Conservation (phyloP, 2,113 vertebrate species). For the Vombatus ursinus region DNA sequence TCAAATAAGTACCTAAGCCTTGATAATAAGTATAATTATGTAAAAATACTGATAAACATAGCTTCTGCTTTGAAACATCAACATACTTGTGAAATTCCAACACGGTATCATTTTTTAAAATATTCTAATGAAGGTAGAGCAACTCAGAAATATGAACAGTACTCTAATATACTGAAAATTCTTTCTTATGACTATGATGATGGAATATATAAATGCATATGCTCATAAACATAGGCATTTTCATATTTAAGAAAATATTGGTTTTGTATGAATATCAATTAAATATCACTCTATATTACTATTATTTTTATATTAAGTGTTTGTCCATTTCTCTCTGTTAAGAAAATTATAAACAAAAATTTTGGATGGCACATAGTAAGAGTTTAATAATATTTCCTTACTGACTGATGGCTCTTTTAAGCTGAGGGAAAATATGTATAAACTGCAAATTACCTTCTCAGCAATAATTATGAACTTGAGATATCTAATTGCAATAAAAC, state of each 20-base stretch:
- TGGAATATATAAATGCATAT: background rate
- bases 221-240: background rate
- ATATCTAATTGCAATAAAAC: background rate
- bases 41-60: background rate
- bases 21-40: constrained; percentile 4
- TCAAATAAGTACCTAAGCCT: background rate
- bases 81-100: background rate
- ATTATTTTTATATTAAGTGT: background rate
- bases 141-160: background rate
- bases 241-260: background rate
- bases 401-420: background rate
- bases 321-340: background rate
- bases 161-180: background rate
- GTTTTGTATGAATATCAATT: background rate
- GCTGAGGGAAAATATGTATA: background rate
- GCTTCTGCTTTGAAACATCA: background rate
- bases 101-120: constrained; percentile 6
- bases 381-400: background rate
- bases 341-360: background rate
- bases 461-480: background rate
- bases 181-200: background rate
- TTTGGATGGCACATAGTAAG: background rate
- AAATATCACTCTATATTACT: background rate
- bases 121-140: background rate
- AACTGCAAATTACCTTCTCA: background rate